phyloP scores from a whole-genome alignment of 2,113 vertebrate genomes.

The Psittacara wagleri region DNA sequence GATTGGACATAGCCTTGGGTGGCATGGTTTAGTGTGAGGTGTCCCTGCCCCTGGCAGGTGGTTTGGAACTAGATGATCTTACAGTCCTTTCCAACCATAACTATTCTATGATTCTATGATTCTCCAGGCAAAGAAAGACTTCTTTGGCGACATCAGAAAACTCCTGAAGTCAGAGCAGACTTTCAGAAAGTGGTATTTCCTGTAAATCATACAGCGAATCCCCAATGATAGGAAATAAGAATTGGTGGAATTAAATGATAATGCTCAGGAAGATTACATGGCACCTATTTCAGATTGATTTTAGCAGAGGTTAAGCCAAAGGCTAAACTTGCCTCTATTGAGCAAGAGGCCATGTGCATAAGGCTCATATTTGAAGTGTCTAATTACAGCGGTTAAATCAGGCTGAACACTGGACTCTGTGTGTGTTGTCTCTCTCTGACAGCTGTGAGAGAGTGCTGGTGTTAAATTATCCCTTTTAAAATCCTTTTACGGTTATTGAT shows the following conservation, averaged over 20 bases:
- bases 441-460: background rate
- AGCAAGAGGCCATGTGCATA: background rate
- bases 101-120: background rate
- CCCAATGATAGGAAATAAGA: background rate
- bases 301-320: constrained; percentile 26
- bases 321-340: background rate
- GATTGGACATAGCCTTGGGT: too few species aligned
- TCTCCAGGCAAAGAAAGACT: background rate
- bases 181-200: background rate
- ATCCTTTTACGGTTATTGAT: background rate
- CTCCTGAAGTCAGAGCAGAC: background rate
- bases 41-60: too few species aligned
- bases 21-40: too few species aligned
- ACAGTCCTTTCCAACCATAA: too few species aligned
- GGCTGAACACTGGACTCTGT: background rate
- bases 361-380: background rate
- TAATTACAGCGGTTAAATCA: background rate
- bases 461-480: background rate
- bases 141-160: background rate
- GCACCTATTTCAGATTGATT: background rate
- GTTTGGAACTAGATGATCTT: too few species aligned
- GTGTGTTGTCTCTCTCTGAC: background rate
- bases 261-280: background rate
- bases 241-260: background rate
- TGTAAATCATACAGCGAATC: background rate